Base-by-base conservation (phyloP, 2,888 invertebrate genomes). In the Stenichneumon culpator region DNA sequence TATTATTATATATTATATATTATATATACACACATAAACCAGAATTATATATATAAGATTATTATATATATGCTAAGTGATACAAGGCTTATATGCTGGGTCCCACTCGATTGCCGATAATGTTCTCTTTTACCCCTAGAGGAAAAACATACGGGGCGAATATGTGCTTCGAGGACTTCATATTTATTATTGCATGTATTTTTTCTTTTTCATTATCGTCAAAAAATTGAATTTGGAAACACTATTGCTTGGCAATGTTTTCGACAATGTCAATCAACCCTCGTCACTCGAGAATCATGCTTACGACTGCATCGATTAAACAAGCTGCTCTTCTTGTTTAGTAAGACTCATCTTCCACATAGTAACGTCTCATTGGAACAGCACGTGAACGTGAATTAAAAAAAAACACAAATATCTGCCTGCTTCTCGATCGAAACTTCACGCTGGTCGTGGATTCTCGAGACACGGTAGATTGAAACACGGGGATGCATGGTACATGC, bases 1-100 rank as follows among this genome's bases (percentile, higher is more conserved):
- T 93, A 93, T 93, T 91, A 91, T 91, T 93, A 92, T 92, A 92
- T 92, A 92, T 90, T 90, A 91, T 90, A 90, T 89, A 89, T 90
- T 89, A 88, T 89, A 89, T 87, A 89, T 86, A 89, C 88, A 89
- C 87, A 86, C 79, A 82, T 84, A 80, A 83, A 82, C 87, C 87
- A 89, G 89, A 90, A 89, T 88, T 88, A 89, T 89, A 89, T 90
- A 89, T 89, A 90, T 90, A 90, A 88, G 86, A 89, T 88, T 89
- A 89, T 89, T 89, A 89, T 92, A 88, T 89, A 92, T 93, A 93
- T 93, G 92, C 88, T 93, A 93, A 94, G 93, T 92, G 92, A 93
- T 93, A 93, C 87, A 90, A 91, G 89, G 90, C 90, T 39, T 39
- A 91, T 89, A 90, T 89, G 90, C 90, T 87, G 90, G 91, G 92